Conservation (phyloP, 2,797 vertebrate species). For the Sphenodon punctatus region DNA sequence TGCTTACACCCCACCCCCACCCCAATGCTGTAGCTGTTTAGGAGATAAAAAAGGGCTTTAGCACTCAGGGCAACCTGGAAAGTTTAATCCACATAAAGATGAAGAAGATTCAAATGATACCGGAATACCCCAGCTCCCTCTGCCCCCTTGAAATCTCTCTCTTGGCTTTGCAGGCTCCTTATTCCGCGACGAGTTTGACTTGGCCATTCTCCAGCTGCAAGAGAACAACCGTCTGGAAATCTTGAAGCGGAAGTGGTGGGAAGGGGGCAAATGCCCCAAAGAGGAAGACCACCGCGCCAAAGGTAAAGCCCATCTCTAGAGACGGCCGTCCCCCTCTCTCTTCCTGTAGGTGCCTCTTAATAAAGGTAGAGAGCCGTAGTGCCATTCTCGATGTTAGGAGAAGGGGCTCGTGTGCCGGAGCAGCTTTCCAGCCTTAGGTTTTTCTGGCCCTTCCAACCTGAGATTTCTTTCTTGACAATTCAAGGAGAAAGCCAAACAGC, state of each 20-base stretch:
- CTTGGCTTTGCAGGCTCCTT: constrained; percentile 82
- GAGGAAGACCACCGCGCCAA: constrained; percentile 98
- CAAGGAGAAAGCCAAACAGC: constrained; percentile 52
- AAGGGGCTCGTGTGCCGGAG: neutral
- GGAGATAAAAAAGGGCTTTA: too few relatives aligned
- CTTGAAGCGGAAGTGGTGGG: constrained; percentile 98
- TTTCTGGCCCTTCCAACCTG: constrained; percentile 34
- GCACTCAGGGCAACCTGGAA: too few relatives aligned
- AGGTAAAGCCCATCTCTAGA: constrained; percentile 74
- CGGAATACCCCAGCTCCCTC: too few relatives aligned
- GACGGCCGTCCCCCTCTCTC: rapidly evolving
- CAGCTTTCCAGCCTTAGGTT: neutral
- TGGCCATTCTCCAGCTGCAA: constrained; percentile 97
- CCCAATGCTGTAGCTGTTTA: too few relatives aligned
- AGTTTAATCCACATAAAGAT: too few relatives aligned
- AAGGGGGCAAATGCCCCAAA: constrained; percentile 96
- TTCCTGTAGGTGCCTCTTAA: neutral
- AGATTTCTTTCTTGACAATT: constrained; percentile 17
- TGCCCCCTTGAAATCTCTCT: neutral
- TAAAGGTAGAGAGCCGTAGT: neutral
- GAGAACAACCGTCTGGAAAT: constrained; percentile 98
- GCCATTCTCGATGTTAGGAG: neutral
- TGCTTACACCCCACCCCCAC: too few relatives aligned
- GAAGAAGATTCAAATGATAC: too few relatives aligned
- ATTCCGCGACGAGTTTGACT: constrained; percentile 93